phyloP scores from a whole-genome alignment of 2,888 invertebrate species.

The Parelbella ahira region DNA sequence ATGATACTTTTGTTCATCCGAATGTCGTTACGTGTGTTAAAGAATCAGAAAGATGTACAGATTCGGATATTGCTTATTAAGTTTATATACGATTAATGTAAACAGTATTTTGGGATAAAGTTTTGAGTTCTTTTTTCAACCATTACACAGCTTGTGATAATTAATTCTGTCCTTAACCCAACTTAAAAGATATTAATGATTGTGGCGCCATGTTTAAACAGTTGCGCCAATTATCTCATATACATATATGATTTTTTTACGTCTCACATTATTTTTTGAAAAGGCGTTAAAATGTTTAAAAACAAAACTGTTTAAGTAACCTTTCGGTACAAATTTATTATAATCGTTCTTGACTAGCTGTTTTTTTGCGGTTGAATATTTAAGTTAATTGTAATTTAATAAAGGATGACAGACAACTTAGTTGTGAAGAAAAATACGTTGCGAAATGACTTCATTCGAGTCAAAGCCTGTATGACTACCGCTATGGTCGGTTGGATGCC shows the following conservation, averaged over 20 bases:
- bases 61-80: too few relatives aligned
- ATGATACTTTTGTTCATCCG: too few relatives aligned
- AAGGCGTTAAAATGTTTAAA: slow-evolving; percentile 17
- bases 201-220: slow-evolving; percentile 14
- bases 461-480: slow-evolving; percentile 7
- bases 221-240: slow-evolving; percentile 20
- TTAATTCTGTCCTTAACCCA: slow-evolving; percentile 14
- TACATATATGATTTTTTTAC: slow-evolving; percentile 18
- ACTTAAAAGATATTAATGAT: slow-evolving; percentile 14
- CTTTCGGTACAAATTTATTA: slow-evolving; percentile 12
- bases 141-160: background rate
- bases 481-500: slow-evolving; percentile 1
- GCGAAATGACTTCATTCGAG: slow-evolving; percentile 17
- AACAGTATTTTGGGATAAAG: too few relatives aligned
- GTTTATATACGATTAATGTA: too few relatives aligned
- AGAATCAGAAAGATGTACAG: too few relatives aligned
- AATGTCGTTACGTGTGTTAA: too few relatives aligned
- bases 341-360: background rate
- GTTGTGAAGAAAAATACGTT: slow-evolving; percentile 3
- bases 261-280: slow-evolving; percentile 12
- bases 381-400: slow-evolving; percentile 15
- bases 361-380: slow-evolving; percentile 8
- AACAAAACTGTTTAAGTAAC: slow-evolving; percentile 14
- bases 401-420: slow-evolving; percentile 12
- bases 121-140: too few relatives aligned